phyloP scores from a whole-genome alignment of 2,113 vertebrate genomes.

The Pterocles gutturalis region DNA sequence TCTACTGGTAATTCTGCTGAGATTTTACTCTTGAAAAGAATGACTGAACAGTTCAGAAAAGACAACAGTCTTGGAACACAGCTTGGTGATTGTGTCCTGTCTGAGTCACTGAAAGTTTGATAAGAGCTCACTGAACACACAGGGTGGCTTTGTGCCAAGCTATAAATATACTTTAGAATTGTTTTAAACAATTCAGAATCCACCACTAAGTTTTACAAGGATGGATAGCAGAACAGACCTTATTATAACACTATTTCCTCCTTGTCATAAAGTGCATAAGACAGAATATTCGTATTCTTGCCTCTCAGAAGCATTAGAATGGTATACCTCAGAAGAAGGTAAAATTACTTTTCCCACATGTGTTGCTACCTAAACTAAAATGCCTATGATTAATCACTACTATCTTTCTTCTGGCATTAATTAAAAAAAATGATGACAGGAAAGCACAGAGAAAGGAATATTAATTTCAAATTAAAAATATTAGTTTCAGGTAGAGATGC shows the following conservation, averaged over 20 bases:
- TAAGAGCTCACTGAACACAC: not conserved
- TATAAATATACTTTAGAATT: not conserved
- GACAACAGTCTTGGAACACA: not conserved
- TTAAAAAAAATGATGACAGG: not conserved
- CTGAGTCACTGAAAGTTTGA: not conserved
- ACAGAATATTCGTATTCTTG: not conserved
- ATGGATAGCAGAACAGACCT: not conserved
- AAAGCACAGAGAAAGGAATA: not conserved
- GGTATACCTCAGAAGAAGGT: not conserved
- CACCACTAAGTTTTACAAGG: not conserved
- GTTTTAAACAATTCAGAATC: not conserved
- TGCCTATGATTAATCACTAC: not conserved
- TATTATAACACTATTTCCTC: not conserved
- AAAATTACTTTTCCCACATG: not conserved
- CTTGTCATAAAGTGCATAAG: not conserved
- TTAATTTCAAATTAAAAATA: not conserved
- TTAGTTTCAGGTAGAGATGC: not conserved
- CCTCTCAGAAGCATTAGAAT: not conserved
- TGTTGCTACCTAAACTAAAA: slow-evolving; percentile 14
- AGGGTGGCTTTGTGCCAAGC: not conserved
- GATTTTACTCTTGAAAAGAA: slow-evolving; percentile 5
- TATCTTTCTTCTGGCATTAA: not conserved
- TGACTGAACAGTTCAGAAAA: not conserved
- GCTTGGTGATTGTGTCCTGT: not conserved
- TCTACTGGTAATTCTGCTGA: not conserved